Evolutionary conservation across 2,888 invertebrate species (phyloP).

Genomic region (Cerastoderma edule): DNA sequence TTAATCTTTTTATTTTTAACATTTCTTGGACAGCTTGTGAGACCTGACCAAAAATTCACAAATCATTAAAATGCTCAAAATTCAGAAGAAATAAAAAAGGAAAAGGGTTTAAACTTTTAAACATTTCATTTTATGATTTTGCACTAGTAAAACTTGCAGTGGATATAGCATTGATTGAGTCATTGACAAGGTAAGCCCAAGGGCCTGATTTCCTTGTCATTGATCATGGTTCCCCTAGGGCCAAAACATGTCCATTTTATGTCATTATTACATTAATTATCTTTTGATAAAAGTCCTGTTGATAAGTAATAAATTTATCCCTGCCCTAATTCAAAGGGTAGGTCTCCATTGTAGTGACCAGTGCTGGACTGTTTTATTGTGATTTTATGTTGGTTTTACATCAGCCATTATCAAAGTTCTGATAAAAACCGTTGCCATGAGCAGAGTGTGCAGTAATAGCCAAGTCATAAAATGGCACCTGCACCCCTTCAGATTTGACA

Average conservation of each 20-base stretch:
- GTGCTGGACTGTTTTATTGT: constrained; percentile 48
- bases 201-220: constrained; percentile 54
- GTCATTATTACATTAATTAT: constrained; percentile 62
- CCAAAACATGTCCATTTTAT: constrained; percentile 52
- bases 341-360: constrained; percentile 41
- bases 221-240: constrained; percentile 48
- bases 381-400: constrained; percentile 51
- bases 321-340: constrained; percentile 40
- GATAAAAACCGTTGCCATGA: constrained; percentile 56
- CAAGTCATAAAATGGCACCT: constrained; percentile 42
- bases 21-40: too few relatives aligned
- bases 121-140: constrained; percentile 7
- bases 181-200: constrained; percentile 39
- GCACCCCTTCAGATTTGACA: constrained; percentile 28
- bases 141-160: constrained; percentile 3
- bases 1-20: too few relatives aligned
- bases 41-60: too few relatives aligned
- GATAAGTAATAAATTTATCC: constrained; percentile 53
- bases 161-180: constrained; percentile 9
- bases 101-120: neutral
- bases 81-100: too few relatives aligned
- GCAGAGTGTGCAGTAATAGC: constrained; percentile 43
- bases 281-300: constrained; percentile 51
- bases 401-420: constrained; percentile 43
- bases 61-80: too few relatives aligned